A percentile compares a stretch with the other conserved stretches of the same genome.
These are phyloP conservation scores for Chymomyza amoena DNA, from an alignment of 2,888 invertebrate species.

Conservation along the genomic window DNA sequence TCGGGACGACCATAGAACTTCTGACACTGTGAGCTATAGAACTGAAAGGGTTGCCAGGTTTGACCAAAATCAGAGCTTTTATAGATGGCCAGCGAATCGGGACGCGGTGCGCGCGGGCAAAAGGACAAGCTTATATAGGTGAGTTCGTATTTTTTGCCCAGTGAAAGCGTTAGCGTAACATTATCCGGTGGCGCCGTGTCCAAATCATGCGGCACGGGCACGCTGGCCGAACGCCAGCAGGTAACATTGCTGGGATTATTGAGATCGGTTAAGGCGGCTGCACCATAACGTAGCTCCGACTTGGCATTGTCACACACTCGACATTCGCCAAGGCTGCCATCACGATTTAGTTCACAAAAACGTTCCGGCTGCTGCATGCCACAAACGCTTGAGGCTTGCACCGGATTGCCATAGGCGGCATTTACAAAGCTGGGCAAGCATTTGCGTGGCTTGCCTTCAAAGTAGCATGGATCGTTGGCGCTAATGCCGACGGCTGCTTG, in stretches of 20 bases:
- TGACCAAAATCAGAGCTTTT: conserved; percentile 98
- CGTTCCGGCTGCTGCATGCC: conserved; percentile 88
- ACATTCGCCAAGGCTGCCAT: conserved; percentile 80
- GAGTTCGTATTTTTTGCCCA: conserved; percentile 98
- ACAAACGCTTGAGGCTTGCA: conserved; percentile 93
- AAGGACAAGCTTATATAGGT: conserved; percentile 99
- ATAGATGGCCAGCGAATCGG: conserved; percentile 98
- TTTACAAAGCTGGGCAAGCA: conserved; percentile 99
- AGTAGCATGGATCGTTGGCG: conserved; percentile 92
- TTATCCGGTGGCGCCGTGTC: conserved; percentile 92
- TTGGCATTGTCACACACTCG: conserved; percentile 92
- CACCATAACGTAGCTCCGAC: conserved; percentile 87
- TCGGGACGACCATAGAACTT: conserved; percentile 94
- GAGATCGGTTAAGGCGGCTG: conserved; percentile 93
- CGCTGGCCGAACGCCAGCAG: conserved; percentile 96
- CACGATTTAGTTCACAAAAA: conserved; percentile 84
- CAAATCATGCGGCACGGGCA: conserved; percentile 84
- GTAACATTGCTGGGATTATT: conserved; percentile 98
- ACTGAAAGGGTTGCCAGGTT: conserved; percentile 99
- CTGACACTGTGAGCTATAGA: conserved; percentile 96
- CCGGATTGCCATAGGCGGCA: conserved; percentile 95
- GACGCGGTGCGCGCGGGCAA: conserved; percentile 94
- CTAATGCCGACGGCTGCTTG: conserved; percentile 29
- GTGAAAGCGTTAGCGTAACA: conserved; percentile 93
- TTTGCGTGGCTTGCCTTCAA: conserved; percentile 90